These are phyloP conservation scores for Drosophila nikananu DNA, from an alignment of 1,140 invertebrate genomes.

Conservation along the genomic window DNA sequence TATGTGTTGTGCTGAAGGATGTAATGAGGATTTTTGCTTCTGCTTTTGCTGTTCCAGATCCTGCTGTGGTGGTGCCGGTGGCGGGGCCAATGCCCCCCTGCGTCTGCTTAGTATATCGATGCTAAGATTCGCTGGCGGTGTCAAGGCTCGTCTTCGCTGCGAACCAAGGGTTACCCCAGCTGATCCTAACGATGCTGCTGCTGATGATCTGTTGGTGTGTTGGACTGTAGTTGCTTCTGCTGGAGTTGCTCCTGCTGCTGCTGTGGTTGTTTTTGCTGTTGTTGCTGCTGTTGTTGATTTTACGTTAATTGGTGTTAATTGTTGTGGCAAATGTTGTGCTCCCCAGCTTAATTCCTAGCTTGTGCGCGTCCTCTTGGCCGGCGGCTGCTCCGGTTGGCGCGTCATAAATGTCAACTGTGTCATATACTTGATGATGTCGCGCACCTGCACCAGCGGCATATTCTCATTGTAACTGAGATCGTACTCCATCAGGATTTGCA, in stretches of 20 bases:
- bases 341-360: constrained; percentile 86
- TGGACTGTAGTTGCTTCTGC: constrained; percentile 32
- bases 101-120: constrained; percentile 26
- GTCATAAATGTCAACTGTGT: constrained; percentile 94
- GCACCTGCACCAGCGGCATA: constrained; percentile 91
- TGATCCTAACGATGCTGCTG: constrained; percentile 15
- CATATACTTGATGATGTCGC: constrained; percentile 93
- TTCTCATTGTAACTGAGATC: constrained; percentile 90
- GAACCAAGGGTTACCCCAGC: not conserved
- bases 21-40: constrained; percentile 37
- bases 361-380: constrained; percentile 79
- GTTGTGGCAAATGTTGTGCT: constrained; percentile 81
- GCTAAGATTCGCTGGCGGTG: constrained; percentile 30
- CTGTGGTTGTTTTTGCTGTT: not conserved
- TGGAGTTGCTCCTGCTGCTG: constrained; percentile 25
- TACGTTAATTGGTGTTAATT: constrained; percentile 36
- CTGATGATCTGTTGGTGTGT: constrained; percentile 38
- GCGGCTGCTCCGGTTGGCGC: constrained; percentile 82
- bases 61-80: constrained; percentile 61
- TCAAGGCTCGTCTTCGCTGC: constrained; percentile 33
- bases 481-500: constrained; percentile 90
- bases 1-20: constrained; percentile 30
- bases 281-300: constrained; percentile 20
- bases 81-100: constrained; percentile 38
- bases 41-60: constrained; percentile 34